These are phyloP conservation scores for Crotalus tigris DNA, from an alignment of 2,113 vertebrate species.

Conservation along the genomic window DNA sequence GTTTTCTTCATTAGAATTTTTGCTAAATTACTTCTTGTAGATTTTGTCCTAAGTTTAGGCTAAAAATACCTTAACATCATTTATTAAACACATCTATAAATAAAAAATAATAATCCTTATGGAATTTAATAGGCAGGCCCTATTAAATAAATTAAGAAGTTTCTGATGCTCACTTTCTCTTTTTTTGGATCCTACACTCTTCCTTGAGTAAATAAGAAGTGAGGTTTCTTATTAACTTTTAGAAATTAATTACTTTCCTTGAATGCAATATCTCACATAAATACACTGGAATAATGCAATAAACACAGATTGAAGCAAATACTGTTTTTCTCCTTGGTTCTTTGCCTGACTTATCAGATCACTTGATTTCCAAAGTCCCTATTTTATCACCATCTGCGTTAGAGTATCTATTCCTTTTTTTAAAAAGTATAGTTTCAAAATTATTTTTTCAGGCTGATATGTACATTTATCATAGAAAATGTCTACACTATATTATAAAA, in stretches of 20 bases:
- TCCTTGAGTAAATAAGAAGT: not conserved
- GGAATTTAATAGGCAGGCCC: not conserved
- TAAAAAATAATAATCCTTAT: not conserved
- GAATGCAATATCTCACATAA: not conserved
- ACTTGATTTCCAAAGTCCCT: not conserved
- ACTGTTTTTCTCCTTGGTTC: not conserved
- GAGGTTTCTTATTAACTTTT: not conserved
- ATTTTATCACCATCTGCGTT: not conserved
- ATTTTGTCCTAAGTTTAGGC: no score
- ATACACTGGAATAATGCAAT: not conserved
- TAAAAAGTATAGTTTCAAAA: not conserved
- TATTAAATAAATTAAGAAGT: not conserved
- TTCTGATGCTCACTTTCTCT: not conserved
- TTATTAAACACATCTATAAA: not conserved
- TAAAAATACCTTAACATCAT: not conserved
- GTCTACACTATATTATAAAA: not conserved
- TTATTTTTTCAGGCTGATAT: not conserved
- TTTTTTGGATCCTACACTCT: not conserved
- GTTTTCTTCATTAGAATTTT: not conserved
- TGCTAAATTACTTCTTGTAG: not conserved
- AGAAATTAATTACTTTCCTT: not conserved
- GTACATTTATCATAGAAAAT: accelerated
- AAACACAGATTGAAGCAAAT: not conserved
- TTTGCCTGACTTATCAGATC: not conserved
- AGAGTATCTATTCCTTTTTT: not conserved